Conservation (phyloP, 2,113 vertebrate genomes). For the Atherinomorus stipes region DNA sequence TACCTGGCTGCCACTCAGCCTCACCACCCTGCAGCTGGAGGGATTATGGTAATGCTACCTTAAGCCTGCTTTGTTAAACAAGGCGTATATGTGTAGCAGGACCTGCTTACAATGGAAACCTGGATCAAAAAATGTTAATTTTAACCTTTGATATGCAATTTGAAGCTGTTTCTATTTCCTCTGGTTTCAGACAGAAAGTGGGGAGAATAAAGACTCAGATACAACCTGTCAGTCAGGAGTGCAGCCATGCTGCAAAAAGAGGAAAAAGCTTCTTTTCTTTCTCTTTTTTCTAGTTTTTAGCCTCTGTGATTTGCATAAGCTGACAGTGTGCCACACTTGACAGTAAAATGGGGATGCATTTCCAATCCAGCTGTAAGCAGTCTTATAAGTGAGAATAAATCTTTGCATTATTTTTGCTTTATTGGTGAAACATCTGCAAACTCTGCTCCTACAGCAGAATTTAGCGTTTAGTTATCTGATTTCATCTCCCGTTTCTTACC, state of each 20-base stretch:
- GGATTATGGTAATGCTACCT: constrained; percentile 57
- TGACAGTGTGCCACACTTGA: background rate
- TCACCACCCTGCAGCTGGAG: constrained; percentile 45
- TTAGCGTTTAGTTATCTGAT: background rate
- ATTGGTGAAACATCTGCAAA: background rate
- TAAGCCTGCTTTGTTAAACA: constrained; percentile 55
- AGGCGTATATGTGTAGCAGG: constrained; percentile 14
- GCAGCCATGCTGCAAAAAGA: constrained; percentile 8
- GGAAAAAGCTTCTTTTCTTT: background rate
- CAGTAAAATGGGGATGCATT: background rate
- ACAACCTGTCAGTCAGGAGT: constrained; percentile 27
- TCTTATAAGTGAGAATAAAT: background rate
- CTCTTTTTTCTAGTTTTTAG: too few relatives aligned
- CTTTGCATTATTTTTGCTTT: background rate
- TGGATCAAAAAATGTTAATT: background rate
- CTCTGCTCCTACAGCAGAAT: constrained; percentile 2
- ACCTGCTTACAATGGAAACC: constrained; percentile 18
- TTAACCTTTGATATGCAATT: constrained; percentile 4
- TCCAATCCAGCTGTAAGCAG: background rate
- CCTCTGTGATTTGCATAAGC: background rate
- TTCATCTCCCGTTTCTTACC: constrained; percentile 76
- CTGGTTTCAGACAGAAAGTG: background rate
- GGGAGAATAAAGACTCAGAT: constrained; percentile 2
- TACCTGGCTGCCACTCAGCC: constrained; percentile 44
- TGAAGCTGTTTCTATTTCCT: background rate